Conservation (phyloP, 2,113 vertebrate species). For the Dipodomys merriami region DNA sequence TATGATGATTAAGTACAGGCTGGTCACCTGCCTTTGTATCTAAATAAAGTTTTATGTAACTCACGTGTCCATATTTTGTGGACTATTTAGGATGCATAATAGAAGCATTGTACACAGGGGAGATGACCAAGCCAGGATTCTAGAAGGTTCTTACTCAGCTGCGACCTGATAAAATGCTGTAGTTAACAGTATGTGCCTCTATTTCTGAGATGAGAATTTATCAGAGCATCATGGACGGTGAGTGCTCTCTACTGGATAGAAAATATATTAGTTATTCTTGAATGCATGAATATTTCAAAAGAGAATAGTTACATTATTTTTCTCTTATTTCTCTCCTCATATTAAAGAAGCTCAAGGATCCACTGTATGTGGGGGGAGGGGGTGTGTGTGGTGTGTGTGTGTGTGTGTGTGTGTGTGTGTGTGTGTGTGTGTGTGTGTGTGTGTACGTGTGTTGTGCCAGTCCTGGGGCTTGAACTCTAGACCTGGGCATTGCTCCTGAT, state of each 20-base stretch:
- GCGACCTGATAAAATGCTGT: not conserved
- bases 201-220: not conserved
- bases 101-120: not conserved
- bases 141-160: not conserved
- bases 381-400: too few relatives aligned
- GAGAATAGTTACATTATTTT: not conserved
- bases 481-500: too few relatives aligned
- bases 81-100: not conserved
- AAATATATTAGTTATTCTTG: slow-evolving; percentile 29
- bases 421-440: too few relatives aligned
- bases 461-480: too few relatives aligned
- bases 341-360: not conserved
- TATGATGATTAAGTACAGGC: not conserved
- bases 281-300: not conserved
- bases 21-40: not conserved
- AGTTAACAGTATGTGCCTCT: not conserved
- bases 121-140: not conserved
- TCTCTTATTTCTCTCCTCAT: not conserved
- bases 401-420: too few relatives aligned
- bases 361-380: too few relatives aligned
- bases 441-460: too few relatives aligned
- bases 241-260: slow-evolving; percentile 79
- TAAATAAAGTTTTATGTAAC: not conserved
- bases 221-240: slow-evolving; percentile 26
- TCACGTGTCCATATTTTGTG: not conserved